A percentile compares a stretch with the other conserved stretches of the same genome.
Evolutionary conservation across 2,113 vertebrate genomes (phyloP).

Genomic region (Patagioenas fasciata): DNA sequence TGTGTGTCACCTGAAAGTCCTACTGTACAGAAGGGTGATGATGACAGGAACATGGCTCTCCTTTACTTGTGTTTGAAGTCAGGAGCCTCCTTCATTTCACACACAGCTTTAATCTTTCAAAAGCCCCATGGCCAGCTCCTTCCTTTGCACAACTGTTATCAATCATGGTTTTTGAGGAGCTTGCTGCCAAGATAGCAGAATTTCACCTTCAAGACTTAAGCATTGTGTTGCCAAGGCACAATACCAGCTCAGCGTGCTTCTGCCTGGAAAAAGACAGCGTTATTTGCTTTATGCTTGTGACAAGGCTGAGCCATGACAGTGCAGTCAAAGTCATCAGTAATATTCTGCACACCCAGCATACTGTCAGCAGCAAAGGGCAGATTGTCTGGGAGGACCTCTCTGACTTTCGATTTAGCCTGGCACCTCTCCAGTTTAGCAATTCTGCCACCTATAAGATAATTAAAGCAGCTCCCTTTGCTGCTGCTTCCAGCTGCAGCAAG

Average conservation of each 20-base stretch:
- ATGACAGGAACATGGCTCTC: neutral
- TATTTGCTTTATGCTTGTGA: neutral
- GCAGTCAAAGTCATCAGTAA: neutral
- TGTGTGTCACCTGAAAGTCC: neutral
- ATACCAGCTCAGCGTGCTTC: neutral
- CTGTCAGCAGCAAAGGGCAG: slow-evolving; percentile 5
- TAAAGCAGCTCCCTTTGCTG: neutral
- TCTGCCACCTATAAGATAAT: slow-evolving; percentile 9
- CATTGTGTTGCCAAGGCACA: neutral
- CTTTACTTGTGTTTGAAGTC: neutral
- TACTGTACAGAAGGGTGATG: neutral
- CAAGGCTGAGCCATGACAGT: neutral
- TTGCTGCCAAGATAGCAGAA: neutral
- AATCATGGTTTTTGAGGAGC: neutral
- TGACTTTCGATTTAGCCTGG: neutral
- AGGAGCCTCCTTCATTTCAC: neutral
- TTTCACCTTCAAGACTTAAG: neutral
- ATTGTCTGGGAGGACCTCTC: neutral
- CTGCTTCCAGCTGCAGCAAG: neutral
- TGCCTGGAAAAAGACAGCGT: neutral
- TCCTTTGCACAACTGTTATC: neutral
- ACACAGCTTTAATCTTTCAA: slow-evolving; percentile 1
- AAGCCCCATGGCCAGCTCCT: neutral
- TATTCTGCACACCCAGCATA: neutral
- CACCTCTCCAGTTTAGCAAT: slow-evolving; percentile 17